Evolutionary conservation across 2,888 invertebrate species (phyloP).

Genomic region (Teleogryllus oceanicus): DNA sequence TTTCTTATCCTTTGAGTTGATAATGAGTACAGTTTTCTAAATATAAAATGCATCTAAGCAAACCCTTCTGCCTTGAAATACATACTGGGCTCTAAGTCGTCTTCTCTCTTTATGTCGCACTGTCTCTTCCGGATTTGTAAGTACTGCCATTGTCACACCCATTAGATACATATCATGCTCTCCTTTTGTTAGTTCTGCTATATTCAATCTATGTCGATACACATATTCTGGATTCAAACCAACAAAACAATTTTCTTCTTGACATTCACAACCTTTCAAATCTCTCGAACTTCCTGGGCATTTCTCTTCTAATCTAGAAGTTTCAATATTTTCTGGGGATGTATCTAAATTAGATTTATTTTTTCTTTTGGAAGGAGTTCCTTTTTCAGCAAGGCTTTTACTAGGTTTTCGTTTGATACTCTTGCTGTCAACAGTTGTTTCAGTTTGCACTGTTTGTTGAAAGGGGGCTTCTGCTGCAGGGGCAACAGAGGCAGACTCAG

Average conservation of each 20-base stretch:
- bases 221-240: slow-evolving; percentile 72
- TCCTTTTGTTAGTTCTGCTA: slow-evolving; percentile 74
- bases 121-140: slow-evolving; percentile 67
- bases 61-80: slow-evolving; percentile 72
- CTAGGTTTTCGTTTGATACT: neutral
- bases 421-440: slow-evolving; percentile 5
- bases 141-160: slow-evolving; percentile 79
- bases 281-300: slow-evolving; percentile 64
- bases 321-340: slow-evolving; percentile 50
- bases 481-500: too few relatives aligned
- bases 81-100: slow-evolving; percentile 69
- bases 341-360: slow-evolving; percentile 1
- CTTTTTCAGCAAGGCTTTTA: neutral
- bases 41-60: slow-evolving; percentile 76
- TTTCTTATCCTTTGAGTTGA: slow-evolving; percentile 73
- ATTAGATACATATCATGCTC: slow-evolving; percentile 82
- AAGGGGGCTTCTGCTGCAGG: neutral
- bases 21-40: slow-evolving; percentile 77
- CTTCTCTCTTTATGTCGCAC: slow-evolving; percentile 69
- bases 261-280: slow-evolving; percentile 74
- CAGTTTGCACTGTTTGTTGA: neutral
- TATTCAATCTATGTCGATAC: slow-evolving; percentile 71
- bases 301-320: slow-evolving; percentile 68
- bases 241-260: slow-evolving; percentile 69
- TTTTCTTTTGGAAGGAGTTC: slow-evolving; percentile 20